These are phyloP conservation scores for Eupeodes luniger DNA, from an alignment of 2,888 invertebrate genomes.

Conservation along the genomic window DNA sequence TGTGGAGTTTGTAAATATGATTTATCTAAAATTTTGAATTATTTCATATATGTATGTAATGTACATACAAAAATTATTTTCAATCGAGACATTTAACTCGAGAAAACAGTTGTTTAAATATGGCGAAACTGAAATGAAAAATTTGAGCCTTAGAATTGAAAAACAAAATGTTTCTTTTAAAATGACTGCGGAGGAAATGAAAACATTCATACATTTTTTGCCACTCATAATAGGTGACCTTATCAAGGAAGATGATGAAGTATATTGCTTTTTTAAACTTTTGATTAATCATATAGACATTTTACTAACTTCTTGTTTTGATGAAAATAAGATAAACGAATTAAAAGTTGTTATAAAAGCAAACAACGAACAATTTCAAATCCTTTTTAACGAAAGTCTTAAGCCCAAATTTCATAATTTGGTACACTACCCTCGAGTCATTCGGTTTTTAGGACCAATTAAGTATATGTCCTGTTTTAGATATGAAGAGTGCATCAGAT, in stretches of 20 bases:
- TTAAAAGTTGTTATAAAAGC: not conserved
- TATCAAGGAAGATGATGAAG: conserved; percentile 59
- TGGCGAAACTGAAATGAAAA: conserved; percentile 69
- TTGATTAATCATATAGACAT: conserved; percentile 65
- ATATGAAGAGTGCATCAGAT: not conserved
- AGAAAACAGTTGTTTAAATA: conserved; percentile 73
- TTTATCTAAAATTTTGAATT: conserved; percentile 68
- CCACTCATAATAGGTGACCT: conserved; percentile 74
- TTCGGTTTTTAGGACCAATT: not conserved
- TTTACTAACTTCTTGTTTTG: not conserved
- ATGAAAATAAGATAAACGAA: not conserved
- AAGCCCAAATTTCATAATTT: conserved; percentile 44
- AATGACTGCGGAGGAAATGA: conserved; percentile 74
- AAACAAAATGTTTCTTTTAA: conserved; percentile 51
- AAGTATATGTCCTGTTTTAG: not conserved
- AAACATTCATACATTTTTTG: conserved; percentile 65
- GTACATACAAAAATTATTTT: conserved; percentile 61
- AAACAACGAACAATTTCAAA: conserved; percentile 29
- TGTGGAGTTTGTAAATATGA: conserved; percentile 77
- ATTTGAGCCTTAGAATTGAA: conserved; percentile 57
- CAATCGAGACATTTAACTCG: conserved; percentile 66
- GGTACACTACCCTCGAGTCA: no score
- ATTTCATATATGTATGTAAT: no score
- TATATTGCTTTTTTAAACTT: conserved; percentile 62
- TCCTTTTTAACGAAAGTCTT: conserved; percentile 19